A percentile compares a stretch with the other conserved stretches of the same genome.
phyloP scores from a whole-genome alignment of 2,888 invertebrate species.

The Malthinus flaveolus region DNA sequence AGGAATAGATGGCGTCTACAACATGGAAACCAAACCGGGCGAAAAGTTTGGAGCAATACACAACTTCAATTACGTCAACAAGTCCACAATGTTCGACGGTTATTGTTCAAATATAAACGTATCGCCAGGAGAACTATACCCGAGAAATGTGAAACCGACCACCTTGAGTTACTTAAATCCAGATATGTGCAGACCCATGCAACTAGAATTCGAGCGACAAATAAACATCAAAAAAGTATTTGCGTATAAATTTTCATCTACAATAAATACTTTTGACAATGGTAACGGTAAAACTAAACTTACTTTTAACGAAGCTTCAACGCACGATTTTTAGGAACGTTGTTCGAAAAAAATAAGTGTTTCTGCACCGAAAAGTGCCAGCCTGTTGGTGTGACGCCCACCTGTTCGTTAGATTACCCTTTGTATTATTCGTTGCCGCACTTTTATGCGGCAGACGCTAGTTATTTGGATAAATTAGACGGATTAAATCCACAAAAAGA shows the following conservation, averaged over 20 bases:
- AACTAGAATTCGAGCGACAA: slow-evolving; percentile 64
- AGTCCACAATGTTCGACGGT: slow-evolving; percentile 58
- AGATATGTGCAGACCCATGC: slow-evolving; percentile 74
- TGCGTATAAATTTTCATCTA: slow-evolving; percentile 69
- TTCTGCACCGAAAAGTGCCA: slow-evolving; percentile 74
- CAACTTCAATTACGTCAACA: slow-evolving; percentile 71
- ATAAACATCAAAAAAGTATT: slow-evolving; percentile 61
- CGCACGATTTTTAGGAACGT: slow-evolving; percentile 56
- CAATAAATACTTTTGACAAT: slow-evolving; percentile 68
- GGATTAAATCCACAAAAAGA: slow-evolving; percentile 71
- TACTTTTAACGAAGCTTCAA: neutral
- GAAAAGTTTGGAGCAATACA: slow-evolving; percentile 71
- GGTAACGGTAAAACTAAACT: slow-evolving; percentile 54
- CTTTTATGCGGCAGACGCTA: slow-evolving; percentile 76
- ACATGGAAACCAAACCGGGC: slow-evolving; percentile 72
- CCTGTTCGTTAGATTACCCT: slow-evolving; percentile 79
- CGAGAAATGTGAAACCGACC: slow-evolving; percentile 64
- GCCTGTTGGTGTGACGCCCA: slow-evolving; percentile 75
- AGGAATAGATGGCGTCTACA: slow-evolving; percentile 72
- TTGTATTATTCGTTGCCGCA: slow-evolving; percentile 85
- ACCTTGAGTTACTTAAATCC: slow-evolving; percentile 68
- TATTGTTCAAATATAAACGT: slow-evolving; percentile 67
- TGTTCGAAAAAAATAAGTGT: slow-evolving; percentile 66
- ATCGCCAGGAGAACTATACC: slow-evolving; percentile 80
- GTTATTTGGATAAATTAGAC: slow-evolving; percentile 63